phyloP scores from a whole-genome alignment of 2,113 vertebrate species.

The Trogon melanurus region DNA sequence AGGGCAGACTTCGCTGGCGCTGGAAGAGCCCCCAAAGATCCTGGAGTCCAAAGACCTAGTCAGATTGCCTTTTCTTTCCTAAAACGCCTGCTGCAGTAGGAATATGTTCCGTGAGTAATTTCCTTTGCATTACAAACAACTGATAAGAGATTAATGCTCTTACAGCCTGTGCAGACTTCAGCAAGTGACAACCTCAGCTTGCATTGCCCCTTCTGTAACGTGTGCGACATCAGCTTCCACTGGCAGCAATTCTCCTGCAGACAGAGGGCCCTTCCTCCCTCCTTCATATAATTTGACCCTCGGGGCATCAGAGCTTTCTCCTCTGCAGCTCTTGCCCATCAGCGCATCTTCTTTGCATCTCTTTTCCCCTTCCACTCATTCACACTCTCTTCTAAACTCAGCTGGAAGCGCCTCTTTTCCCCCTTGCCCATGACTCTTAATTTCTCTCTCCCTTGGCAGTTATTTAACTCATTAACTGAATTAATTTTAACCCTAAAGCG shows the following conservation, averaged over 20 bases:
- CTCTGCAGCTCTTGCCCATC: conserved; percentile 35
- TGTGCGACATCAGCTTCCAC: neutral
- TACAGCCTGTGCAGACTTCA: neutral
- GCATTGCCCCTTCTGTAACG: neutral
- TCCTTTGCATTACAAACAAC: neutral
- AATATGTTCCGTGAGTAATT: neutral
- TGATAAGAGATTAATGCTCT: neutral
- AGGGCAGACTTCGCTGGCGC: neutral
- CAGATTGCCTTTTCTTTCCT: neutral
- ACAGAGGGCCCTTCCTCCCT: neutral
- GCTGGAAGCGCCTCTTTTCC: conserved; percentile 64
- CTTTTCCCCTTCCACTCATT: conserved; percentile 58
- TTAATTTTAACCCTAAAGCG: conserved; percentile 66
- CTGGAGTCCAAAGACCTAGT: neutral
- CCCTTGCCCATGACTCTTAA: conserved; percentile 66
- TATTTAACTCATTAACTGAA: conserved; percentile 71
- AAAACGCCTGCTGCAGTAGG: neutral
- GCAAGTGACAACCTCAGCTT: neutral
- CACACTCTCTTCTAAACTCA: conserved; percentile 50
- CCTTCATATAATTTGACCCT: conserved; percentile 19
- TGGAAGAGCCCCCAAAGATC: neutral
- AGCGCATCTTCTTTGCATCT: conserved; percentile 52
- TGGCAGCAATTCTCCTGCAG: neutral
- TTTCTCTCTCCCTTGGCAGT: conserved; percentile 68
- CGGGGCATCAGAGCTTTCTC: conserved; percentile 33